phyloP scores from a whole-genome alignment of 2,888 invertebrate genomes.

The Phorcus lineatus region DNA sequence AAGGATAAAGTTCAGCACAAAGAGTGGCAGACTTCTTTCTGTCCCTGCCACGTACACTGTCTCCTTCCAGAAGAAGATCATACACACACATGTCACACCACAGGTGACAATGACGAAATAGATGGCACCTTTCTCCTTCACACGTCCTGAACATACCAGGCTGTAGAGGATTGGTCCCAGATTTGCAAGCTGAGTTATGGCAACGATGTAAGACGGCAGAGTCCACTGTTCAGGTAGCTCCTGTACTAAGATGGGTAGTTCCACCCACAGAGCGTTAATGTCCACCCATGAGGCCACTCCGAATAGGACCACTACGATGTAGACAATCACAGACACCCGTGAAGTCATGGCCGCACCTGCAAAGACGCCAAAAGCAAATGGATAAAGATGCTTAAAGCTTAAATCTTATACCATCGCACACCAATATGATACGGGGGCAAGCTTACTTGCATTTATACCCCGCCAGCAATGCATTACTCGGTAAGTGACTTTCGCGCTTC shows the following conservation, averaged over 20 bases:
- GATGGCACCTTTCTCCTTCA: slow-evolving; percentile 75
- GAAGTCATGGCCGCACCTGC: too few species aligned
- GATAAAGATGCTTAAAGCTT: too few species aligned
- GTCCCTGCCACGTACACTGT: slow-evolving; percentile 78
- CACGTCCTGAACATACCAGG: slow-evolving; percentile 25
- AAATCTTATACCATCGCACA: too few species aligned
- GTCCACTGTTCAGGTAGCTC: slow-evolving; percentile 90
- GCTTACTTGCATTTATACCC: too few species aligned
- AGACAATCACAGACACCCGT: slow-evolving; percentile 47
- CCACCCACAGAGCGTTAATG: slow-evolving; percentile 90
- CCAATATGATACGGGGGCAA: too few species aligned
- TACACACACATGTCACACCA: slow-evolving; percentile 73
- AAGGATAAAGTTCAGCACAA: slow-evolving; percentile 82
- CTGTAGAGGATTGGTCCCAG: slow-evolving; percentile 80
- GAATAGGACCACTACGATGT: slow-evolving; percentile 84
- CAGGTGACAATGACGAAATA: slow-evolving; percentile 76
- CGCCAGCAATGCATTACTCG: too few species aligned
- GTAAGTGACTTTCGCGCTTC: too few species aligned
- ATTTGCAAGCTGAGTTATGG: slow-evolving; percentile 81
- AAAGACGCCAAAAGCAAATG: too few species aligned
- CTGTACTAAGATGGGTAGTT: slow-evolving; percentile 88
- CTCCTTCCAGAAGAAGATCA: slow-evolving; percentile 78
- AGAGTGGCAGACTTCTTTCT: slow-evolving; percentile 76
- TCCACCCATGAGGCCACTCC: slow-evolving; percentile 85
- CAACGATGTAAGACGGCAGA: slow-evolving; percentile 87